phyloP scores from a whole-genome alignment of 1,140 invertebrate genomes.

The Drosophila kohkoa region DNA sequence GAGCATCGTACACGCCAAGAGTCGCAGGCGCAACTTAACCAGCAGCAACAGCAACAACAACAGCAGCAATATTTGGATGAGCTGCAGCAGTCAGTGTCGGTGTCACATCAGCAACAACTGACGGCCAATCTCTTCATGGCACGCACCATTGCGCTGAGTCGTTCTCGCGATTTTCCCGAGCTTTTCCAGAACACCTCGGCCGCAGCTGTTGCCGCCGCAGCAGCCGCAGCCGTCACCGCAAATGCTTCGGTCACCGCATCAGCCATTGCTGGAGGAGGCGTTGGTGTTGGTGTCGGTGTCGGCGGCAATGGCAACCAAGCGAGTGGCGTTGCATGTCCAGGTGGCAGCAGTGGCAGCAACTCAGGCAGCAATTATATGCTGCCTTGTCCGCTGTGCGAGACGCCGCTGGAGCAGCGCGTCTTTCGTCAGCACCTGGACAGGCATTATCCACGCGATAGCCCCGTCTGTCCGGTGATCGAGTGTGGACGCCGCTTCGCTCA shows the following conservation, averaged over 20 bases:
- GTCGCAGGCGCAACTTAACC: conserved; percentile 52
- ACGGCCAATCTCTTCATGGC: conserved; percentile 83
- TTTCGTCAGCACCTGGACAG: conserved; percentile 91
- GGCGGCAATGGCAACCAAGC: conserved; percentile 45
- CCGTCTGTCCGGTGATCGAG: conserved; percentile 90
- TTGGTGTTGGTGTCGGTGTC: conserved; percentile 46
- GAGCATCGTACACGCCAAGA: conserved; percentile 39
- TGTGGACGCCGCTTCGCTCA: conserved; percentile 91
- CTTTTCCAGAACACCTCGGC: conserved; percentile 73
- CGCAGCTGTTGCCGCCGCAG: conserved; percentile 71
- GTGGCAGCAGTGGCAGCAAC: conserved; percentile 33
- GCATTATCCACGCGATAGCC: conserved; percentile 93
- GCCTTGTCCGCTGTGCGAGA: conserved; percentile 90
- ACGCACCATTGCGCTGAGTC: conserved; percentile 73
- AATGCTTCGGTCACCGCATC: conserved; percentile 70
- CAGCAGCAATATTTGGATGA: conserved; percentile 85
- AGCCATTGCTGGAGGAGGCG: conserved; percentile 54
- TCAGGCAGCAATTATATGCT: conserved; percentile 79
- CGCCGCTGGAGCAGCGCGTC: conserved; percentile 87
- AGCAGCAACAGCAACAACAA: conserved; percentile 84
- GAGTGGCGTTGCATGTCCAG: conserved; percentile 1
- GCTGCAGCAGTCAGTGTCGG: conserved; percentile 74
- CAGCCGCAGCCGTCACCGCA: conserved; percentile 83
- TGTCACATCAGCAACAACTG: conserved; percentile 84
- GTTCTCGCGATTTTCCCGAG: conserved; percentile 74